Base-by-base conservation (phyloP, 1,140 invertebrate genomes). In the Episyrphus balteatus region DNA sequence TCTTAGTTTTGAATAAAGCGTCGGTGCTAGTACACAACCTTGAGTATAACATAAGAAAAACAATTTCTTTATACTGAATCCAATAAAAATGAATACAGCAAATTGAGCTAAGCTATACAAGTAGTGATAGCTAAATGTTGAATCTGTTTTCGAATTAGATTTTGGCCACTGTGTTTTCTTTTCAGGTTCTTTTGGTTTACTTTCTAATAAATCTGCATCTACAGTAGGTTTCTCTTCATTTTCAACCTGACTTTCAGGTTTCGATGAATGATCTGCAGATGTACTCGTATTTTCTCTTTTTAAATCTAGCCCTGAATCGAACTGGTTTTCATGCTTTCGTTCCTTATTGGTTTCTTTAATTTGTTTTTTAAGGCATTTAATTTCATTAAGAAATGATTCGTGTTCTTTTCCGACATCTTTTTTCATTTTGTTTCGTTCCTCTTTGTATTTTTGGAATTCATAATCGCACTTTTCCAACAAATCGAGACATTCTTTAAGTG, bases 31-130 rank as follows among this genome's bases (percentile, higher is more conserved):
- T 13, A 68, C 53, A 51, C 65, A 68, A 47, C 65, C 59, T 47
- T 63, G 64, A 6, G 65, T 67, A 21, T 62, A 67, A 45, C 62
- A 58, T 7, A 68, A 50, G 47, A 64, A 68, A 52, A 67, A 67
- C 21, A 67, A 50, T 49, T 67, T 67, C 36, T 56, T 59, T 40
- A 67, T 56, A 30, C 54, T 44, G 7, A 66, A 52, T 0, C 62
- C 64, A n/a, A 68, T 44, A 2, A 60, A 14, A 1, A 59, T 56
- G 46, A 68, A 63, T 21, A 65, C 47, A 11, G 54, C 18, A 58
- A 66, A 61, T 31, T 68, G 65, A 42, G 61, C 47, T 19, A 68
- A 57, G 48, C 61, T 66, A 48, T 66, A 68, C 40, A 65, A 42
- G 43, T 63, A 68, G 38, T 63, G 59, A 21, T 63, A 48, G 43